Conservation (phyloP, 2,113 vertebrate genomes). For the Nematolebias whitei region DNA sequence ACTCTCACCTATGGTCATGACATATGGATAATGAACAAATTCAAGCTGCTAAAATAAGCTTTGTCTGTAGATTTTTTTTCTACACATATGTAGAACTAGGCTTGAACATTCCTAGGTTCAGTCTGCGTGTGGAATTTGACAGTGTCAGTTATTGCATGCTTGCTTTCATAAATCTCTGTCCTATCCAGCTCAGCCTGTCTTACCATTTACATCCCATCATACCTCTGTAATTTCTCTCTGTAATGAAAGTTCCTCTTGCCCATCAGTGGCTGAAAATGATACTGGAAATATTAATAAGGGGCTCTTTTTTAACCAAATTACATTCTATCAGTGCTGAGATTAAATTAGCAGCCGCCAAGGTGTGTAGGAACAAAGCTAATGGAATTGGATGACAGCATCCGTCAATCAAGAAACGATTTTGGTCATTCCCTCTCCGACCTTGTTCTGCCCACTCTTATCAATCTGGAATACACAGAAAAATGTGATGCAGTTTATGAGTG, state of each 20-base stretch:
- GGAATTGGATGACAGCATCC: slow-evolving; percentile 74
- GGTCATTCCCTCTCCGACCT: slow-evolving; percentile 55
- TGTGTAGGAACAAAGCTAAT: slow-evolving; percentile 72
- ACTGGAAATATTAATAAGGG: slow-evolving; percentile 79
- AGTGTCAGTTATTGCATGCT: slow-evolving; percentile 56
- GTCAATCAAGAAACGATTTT: slow-evolving; percentile 68
- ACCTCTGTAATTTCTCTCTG: slow-evolving; percentile 67
- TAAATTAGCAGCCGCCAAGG: slow-evolving; percentile 78
- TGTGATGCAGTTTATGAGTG: slow-evolving; percentile 9
- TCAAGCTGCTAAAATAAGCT: too few species aligned
- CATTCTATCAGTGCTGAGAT: slow-evolving; percentile 74
- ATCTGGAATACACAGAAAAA: slow-evolving; percentile 37
- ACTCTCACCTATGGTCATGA: too few species aligned
- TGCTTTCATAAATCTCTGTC: slow-evolving; percentile 65
- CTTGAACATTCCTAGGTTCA: not conserved
- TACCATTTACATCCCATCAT: slow-evolving; percentile 49
- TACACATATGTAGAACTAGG: not conserved
- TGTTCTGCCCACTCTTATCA: slow-evolving; percentile 52
- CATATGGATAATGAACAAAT: too few species aligned
- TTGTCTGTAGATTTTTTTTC: too few species aligned
- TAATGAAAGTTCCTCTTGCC: slow-evolving; percentile 77
- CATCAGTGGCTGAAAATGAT: slow-evolving; percentile 76
- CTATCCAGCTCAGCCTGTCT: slow-evolving; percentile 29
- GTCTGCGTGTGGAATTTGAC: slow-evolving; percentile 42
- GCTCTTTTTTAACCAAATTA: slow-evolving; percentile 78